Percentiles rank a stretch among this genome's conserved stretches.
phyloP scores from a whole-genome alignment of 2,888 invertebrate species.

The Sclerodermus sp. region DNA sequence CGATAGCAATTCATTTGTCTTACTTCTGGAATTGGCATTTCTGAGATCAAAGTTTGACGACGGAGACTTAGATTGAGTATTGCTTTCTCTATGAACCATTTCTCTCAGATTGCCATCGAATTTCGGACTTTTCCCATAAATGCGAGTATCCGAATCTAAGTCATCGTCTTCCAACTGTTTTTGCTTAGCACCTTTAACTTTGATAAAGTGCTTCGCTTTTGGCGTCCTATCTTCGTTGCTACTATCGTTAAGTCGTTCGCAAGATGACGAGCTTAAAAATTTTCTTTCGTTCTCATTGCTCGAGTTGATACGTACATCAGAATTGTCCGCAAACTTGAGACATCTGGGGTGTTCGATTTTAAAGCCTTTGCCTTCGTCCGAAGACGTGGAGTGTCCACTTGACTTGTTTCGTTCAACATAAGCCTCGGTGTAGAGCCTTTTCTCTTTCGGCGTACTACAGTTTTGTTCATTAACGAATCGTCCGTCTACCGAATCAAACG shows the following conservation, averaged over 20 bases:
- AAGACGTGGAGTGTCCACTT: slow-evolving; percentile 38
- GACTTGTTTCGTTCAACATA: slow-evolving; percentile 28
- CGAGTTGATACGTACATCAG: slow-evolving; percentile 41
- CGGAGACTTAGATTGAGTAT: slow-evolving; percentile 5
- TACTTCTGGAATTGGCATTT: slow-evolving; percentile 27
- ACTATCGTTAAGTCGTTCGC: slow-evolving; percentile 42
- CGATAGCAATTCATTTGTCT: slow-evolving; percentile 13
- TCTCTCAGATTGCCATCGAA: slow-evolving; percentile 49
- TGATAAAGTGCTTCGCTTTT: slow-evolving; percentile 36
- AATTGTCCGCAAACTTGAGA: slow-evolving; percentile 24
- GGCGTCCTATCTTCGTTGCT: slow-evolving; percentile 24
- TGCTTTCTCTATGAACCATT: slow-evolving; percentile 13
- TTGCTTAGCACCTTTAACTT: slow-evolving; percentile 47
- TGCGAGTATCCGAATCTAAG: slow-evolving; percentile 45
- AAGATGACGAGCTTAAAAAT: slow-evolving; percentile 38
- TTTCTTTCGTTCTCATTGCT: slow-evolving; percentile 48
- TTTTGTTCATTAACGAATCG: slow-evolving; percentile 25
- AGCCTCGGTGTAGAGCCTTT: slow-evolving; percentile 24
- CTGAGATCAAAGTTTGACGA: slow-evolving; percentile 32
- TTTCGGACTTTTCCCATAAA: slow-evolving; percentile 54
- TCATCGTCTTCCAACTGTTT: slow-evolving; percentile 51
- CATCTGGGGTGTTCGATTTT: slow-evolving; percentile 28
- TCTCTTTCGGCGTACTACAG: slow-evolving; percentile 30
- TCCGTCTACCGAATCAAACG: slow-evolving; percentile 48
- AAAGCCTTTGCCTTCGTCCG: slow-evolving; percentile 42